phyloP scores from a whole-genome alignment of 2,113 vertebrate genomes.

The Synodontis membranacea region DNA sequence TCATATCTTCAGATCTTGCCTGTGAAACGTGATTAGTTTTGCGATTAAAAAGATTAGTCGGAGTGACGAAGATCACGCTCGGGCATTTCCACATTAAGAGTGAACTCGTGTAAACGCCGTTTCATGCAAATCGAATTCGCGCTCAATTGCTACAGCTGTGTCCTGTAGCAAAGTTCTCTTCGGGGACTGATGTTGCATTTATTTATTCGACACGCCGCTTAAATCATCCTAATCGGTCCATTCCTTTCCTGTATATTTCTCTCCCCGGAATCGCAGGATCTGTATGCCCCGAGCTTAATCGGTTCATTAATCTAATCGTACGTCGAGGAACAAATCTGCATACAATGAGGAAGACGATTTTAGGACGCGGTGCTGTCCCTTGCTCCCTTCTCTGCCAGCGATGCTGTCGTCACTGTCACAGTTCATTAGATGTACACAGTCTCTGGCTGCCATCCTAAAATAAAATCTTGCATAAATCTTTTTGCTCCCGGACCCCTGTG shows the following conservation, averaged over 20 bases:
- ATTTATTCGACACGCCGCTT: neutral
- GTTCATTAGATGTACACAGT: neutral
- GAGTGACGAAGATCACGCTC: neutral
- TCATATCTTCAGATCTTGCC: neutral
- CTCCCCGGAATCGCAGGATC: neutral
- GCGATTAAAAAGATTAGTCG: neutral
- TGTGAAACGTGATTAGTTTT: neutral
- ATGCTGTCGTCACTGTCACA: neutral
- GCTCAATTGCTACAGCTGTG: neutral
- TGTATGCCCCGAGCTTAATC: neutral
- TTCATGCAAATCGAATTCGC: constrained; percentile 7
- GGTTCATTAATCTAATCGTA: neutral
- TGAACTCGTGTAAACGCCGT: neutral
- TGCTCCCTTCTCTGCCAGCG: constrained; percentile 60
- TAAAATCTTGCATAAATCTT: neutral
- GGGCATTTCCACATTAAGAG: neutral
- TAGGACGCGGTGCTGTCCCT: neutral
- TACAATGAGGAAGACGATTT: neutral
- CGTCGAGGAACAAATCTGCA: neutral
- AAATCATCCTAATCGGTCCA: neutral
- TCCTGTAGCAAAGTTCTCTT: neutral
- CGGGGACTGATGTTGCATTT: neutral
- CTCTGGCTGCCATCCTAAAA: constrained; percentile 13
- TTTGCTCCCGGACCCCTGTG: neutral
- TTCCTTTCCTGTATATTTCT: neutral